phyloP scores from a whole-genome alignment of 2,797 vertebrate species.

The Cyclopterus lumpus region DNA sequence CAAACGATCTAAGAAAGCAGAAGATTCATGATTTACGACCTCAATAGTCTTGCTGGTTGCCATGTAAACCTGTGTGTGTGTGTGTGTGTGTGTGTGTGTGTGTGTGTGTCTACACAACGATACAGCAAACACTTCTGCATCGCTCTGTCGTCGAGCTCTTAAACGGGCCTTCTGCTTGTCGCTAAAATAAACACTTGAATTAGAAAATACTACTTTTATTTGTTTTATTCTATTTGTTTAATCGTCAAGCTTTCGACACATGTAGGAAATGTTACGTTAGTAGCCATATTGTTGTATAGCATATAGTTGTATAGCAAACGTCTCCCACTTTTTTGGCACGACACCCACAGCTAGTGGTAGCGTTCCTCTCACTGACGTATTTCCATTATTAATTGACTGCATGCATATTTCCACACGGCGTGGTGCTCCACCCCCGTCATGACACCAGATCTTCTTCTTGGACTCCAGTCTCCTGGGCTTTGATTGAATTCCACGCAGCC shows the following conservation, averaged over 20 bases:
- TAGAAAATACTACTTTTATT: neutral
- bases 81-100: neutral
- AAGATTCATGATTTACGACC: neutral
- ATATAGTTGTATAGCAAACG: no score
- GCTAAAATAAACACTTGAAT: neutral
- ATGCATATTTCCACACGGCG: constrained; percentile 17
- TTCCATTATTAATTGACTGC: constrained; percentile 35
- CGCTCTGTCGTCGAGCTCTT: neutral
- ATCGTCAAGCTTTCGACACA: neutral
- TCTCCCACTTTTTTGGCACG: constrained; percentile 11
- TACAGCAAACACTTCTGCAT: neutral
- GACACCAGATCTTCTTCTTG: constrained; percentile 41
- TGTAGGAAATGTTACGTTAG: no score
- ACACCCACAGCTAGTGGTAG: neutral
- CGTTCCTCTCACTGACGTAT: constrained; percentile 27
- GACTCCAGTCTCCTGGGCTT: constrained; percentile 61
- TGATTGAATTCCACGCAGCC: constrained; percentile 77
- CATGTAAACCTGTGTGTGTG: neutral
- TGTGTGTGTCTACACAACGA: neutral
- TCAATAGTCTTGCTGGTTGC: neutral
- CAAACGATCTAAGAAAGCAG: neutral
- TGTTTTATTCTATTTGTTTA: neutral
- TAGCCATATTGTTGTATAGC: no score
- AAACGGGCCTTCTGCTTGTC: neutral
- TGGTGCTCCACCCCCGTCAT: neutral